Conservation (phyloP, 1,140 invertebrate genomes). For the Rhizoglyphus robini region DNA sequence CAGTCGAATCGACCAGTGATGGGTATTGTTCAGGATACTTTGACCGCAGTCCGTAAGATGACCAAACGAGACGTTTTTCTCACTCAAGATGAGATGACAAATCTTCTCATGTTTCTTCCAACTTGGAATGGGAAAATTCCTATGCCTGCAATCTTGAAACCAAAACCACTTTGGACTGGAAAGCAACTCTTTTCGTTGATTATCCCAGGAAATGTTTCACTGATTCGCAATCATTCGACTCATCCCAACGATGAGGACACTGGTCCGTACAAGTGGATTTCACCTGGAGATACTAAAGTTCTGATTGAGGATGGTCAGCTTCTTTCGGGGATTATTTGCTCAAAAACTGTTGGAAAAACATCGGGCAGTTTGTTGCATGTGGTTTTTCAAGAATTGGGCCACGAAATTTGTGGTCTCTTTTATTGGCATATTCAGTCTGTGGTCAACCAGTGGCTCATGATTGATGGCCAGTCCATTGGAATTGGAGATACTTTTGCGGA, state of each 20-base stretch:
- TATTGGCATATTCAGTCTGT: constrained; percentile 99
- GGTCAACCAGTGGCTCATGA: constrained; percentile 93
- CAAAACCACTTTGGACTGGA: constrained; percentile 90
- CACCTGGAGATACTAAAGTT: constrained; percentile 96
- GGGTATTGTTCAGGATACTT: constrained; percentile 99
- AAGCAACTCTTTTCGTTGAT: constrained; percentile 97
- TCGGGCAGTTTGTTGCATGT: constrained; percentile 94
- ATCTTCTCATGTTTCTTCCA: constrained; percentile 93
- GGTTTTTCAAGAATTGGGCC: constrained; percentile 90
- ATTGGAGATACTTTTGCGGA: constrained; percentile 99
- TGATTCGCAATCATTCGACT: constrained; percentile 82
- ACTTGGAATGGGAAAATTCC: constrained; percentile 99
- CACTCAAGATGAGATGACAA: constrained; percentile 82
- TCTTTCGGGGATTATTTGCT: constrained; percentile 83
- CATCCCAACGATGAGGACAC: constrained; percentile 99
- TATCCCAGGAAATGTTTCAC: constrained; percentile 96
- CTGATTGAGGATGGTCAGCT: constrained; percentile 89
- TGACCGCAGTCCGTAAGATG: constrained; percentile 98
- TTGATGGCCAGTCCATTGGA: constrained; percentile 58
- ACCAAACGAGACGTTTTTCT: constrained; percentile 97
- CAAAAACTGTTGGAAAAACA: constrained; percentile 91
- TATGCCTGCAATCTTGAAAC: constrained; percentile 93
- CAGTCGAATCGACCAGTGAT: constrained; percentile 92
- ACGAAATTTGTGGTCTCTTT: constrained; percentile 89
- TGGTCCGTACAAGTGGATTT: constrained; percentile 98